Base-by-base conservation (phyloP, 92 coral and sea anemone species). In the Palythoa caribaeorum region DNA sequence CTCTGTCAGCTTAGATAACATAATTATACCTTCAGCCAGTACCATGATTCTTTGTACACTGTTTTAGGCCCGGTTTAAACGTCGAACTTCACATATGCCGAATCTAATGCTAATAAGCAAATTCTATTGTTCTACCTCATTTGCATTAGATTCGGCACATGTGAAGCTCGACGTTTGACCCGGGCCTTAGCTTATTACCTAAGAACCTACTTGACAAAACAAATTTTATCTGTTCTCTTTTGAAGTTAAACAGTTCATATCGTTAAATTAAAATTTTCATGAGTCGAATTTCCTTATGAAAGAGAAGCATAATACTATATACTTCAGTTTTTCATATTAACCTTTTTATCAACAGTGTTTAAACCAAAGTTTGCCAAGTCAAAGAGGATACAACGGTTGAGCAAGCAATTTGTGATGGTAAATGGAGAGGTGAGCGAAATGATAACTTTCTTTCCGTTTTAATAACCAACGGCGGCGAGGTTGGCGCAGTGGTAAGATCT, bases 321-420 rank as follows among this genome's bases (percentile, higher is more conserved):
- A 48, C 15, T 2, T 11, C 12, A 0, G 15, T 57, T 12, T 0
- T 12, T 59, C 3, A 12, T 3, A 35, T 20, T 21, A 63, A 5
- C 20, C 5, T 68, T 68, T 68, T 68, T 35, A 68, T 68, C 17
- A 38, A 35, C 75, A 97, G 99, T 94, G 71, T 88, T 93, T 17
- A 92, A 91, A 71, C 95, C 96, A 62, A 94, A 95, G 87, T 92
- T 97, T 59, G 94, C 95, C 7, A 92, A 85, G 59, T 94, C 98
- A 10, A 75, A 86, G 87, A 75, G 87, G 83, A 92, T 97, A 79
- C 87, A 80, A 71, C 89, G 90, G 21, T 71, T 95, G 11, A 97
- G 99, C 89, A 89, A 77, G 68, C 66, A 94, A 11, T 92, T 97
- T 44, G 92, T 96, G 38, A 97, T 97, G 99, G 98, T 97, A 5